These are phyloP conservation scores for Hormaphis cornu DNA, from an alignment of 1,140 invertebrate species.

Conservation along the genomic window DNA sequence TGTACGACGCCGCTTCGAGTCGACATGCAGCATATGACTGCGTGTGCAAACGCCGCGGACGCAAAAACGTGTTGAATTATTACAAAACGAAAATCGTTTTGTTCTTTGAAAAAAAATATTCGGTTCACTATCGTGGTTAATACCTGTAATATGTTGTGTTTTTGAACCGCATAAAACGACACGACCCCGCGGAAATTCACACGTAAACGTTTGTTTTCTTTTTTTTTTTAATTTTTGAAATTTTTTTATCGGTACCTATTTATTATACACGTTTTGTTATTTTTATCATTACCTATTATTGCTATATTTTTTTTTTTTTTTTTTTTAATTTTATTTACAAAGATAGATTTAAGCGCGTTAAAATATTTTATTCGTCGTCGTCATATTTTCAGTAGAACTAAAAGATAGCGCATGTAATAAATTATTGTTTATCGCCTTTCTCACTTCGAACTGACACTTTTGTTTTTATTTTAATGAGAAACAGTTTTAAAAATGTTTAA, in stretches of 20 bases:
- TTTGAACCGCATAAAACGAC: too few relatives aligned
- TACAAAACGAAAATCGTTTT: too few relatives aligned
- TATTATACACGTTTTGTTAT: too few relatives aligned
- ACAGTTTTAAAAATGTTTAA: neutral
- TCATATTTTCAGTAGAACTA: too few relatives aligned
- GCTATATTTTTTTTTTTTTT: too few relatives aligned
- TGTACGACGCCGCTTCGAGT: neutral
- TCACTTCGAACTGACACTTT: conserved; percentile 10
- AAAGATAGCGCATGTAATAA: neutral
- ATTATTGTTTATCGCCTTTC: too few relatives aligned
- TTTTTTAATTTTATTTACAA: too few relatives aligned
- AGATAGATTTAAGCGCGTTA: neutral
- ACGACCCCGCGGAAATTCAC: neutral
- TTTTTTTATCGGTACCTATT: conserved; percentile 11
- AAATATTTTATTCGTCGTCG: neutral
- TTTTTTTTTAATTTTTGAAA: conserved; percentile 13
- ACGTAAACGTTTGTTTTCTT: conserved; percentile 5
- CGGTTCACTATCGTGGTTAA: too few relatives aligned
- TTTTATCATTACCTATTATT: too few relatives aligned
- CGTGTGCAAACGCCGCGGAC: neutral
- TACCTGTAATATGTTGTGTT: too few relatives aligned
- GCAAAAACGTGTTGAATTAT: neutral
- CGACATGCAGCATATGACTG: conserved; percentile 25
- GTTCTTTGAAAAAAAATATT: too few relatives aligned
- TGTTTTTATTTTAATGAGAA: neutral